Percentiles rank a stretch among this genome's conserved stretches.
phyloP scores from a whole-genome alignment of 2,113 vertebrate species.

The Urocolius indicus region DNA sequence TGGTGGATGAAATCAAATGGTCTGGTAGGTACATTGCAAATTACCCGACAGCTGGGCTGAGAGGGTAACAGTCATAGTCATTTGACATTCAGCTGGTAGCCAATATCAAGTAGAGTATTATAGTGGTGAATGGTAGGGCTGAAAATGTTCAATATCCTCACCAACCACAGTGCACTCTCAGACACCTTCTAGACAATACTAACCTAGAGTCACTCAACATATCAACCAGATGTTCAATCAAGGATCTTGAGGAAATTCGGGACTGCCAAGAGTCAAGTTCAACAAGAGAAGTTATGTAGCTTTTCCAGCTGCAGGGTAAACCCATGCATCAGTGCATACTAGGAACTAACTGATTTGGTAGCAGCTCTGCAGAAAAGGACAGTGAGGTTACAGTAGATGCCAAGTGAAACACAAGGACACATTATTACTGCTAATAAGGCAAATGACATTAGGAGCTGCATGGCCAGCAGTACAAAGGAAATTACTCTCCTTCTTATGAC shows the following conservation, averaged over 20 bases:
- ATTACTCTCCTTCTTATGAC: not conserved
- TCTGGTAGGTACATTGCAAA: not conserved
- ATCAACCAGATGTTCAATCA: not conserved
- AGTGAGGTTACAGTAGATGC: not conserved
- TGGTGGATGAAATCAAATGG: slow-evolving; percentile 16
- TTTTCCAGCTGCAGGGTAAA: not conserved
- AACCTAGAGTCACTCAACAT: not conserved
- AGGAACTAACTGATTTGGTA: not conserved
- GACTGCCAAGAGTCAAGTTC: not conserved
- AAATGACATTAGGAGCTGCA: fast-evolving
- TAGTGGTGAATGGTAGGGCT: not conserved
- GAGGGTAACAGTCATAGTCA: not conserved
- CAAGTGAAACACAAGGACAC: not conserved
- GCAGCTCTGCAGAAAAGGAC: not conserved
- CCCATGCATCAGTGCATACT: not conserved
- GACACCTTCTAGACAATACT: not conserved
- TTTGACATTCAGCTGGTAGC: not conserved
- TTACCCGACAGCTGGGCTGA: not conserved
- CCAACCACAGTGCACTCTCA: not conserved
- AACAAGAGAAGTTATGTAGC: not conserved
- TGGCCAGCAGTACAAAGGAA: not conserved
- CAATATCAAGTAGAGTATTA: not conserved
- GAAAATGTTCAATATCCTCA: not conserved
- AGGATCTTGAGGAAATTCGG: not conserved
- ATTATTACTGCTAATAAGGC: not conserved